Conservation (phyloP, 2,113 vertebrate genomes). For the Myrmecophaga tridactyla region DNA sequence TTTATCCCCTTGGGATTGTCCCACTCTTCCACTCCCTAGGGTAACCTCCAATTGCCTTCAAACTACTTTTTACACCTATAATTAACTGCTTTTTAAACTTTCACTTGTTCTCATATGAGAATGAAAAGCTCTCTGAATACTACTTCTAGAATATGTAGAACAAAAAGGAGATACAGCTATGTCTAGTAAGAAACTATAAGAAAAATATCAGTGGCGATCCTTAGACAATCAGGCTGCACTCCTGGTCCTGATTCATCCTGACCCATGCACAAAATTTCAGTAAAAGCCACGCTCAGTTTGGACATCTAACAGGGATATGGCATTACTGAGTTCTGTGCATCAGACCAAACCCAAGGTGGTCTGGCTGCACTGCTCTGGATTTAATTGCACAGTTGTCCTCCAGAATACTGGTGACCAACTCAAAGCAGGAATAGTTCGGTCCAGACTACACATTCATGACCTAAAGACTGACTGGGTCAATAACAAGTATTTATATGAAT, state of each 20-base stretch:
- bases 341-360: background rate
- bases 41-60: background rate
- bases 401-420: background rate
- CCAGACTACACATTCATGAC: background rate
- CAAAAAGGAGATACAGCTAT: background rate
- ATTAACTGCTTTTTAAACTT: conserved; percentile 16
- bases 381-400: background rate
- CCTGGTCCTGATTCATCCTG: background rate
- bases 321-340: background rate
- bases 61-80: background rate
- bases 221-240: background rate
- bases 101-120: background rate
- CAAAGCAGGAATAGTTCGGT: background rate
- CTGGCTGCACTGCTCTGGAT: background rate
- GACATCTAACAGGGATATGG: background rate
- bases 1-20: background rate
- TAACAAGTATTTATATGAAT: background rate
- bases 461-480: background rate
- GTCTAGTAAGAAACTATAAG: background rate
- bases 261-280: background rate
- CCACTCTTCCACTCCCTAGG: background rate
- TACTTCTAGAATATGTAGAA: background rate
- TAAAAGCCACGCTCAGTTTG: background rate
- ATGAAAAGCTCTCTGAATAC: background rate
- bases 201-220: conserved; percentile 3